phyloP scores from a whole-genome alignment of 2,113 vertebrate species.

The Brachypodius melanocephalos region DNA sequence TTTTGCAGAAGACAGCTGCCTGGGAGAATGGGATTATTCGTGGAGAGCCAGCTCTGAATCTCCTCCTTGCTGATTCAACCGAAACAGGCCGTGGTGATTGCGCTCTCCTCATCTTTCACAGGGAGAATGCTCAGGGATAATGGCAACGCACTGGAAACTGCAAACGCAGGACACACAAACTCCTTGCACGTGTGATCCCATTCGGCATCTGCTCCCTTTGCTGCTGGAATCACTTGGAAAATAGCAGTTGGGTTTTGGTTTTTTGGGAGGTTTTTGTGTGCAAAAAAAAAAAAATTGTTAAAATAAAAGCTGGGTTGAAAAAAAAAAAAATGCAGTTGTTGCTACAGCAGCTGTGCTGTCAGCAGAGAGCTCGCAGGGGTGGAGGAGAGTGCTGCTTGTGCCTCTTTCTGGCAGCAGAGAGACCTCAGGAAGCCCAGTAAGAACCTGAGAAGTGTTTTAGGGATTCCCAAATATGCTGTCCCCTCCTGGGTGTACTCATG shows the following conservation, averaged over 20 bases:
- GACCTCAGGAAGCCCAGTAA: background rate
- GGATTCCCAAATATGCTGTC: background rate
- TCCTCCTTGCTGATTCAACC: slow-evolving; percentile 47
- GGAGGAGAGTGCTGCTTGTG: background rate
- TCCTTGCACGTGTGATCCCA: background rate
- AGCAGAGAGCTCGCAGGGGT: background rate
- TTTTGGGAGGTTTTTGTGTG: too few relatives aligned
- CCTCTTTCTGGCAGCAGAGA: background rate
- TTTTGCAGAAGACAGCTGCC: slow-evolving; percentile 23
- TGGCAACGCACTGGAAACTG: background rate
- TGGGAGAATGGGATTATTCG: slow-evolving; percentile 26
- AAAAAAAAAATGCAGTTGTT: fast-evolving
- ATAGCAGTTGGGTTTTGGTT: background rate
- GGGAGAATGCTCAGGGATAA: background rate
- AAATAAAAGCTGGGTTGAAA: background rate
- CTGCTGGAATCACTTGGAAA: background rate
- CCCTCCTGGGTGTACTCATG: background rate
- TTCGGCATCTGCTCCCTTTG: background rate
- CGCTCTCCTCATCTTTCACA: background rate
- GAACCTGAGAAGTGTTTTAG: background rate
- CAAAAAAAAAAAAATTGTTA: background rate
- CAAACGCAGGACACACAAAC: background rate
- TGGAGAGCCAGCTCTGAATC: background rate
- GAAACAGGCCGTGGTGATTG: background rate
- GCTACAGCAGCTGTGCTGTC: background rate